A percentile compares a stretch with the other conserved stretches of the same genome.
phyloP scores from a whole-genome alignment of 2,113 vertebrate species.

The Aldabrachelys gigantea region DNA sequence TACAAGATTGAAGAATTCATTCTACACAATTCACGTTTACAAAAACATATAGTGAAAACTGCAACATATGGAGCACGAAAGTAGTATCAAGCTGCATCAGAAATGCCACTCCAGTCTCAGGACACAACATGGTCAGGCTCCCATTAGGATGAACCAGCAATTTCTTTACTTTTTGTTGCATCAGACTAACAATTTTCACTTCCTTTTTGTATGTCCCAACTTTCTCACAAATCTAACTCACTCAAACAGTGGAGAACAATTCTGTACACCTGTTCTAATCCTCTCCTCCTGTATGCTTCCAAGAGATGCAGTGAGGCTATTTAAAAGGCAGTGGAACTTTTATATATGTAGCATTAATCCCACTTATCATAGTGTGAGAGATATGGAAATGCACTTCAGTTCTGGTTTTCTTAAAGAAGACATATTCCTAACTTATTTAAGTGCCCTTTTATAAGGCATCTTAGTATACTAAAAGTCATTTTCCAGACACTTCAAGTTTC shows the following conservation, averaged over 20 bases:
- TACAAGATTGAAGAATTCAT: constrained; percentile 20
- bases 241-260: background rate
- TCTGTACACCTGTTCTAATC: background rate
- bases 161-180: background rate
- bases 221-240: background rate
- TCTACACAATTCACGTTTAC: background rate
- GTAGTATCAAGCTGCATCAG: background rate
- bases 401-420: background rate
- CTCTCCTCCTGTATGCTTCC: background rate
- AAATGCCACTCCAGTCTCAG: accelerated
- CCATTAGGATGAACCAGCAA: background rate
- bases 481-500: background rate
- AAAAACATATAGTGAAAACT: background rate
- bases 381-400: background rate
- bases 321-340: accelerated
- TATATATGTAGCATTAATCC: background rate
- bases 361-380: background rate
- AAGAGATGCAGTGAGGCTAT: background rate
- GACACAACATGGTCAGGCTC: background rate
- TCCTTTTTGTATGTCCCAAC: accelerated
- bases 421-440: background rate
- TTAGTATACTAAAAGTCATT: background rate
- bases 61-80: background rate
- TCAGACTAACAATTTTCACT: background rate
- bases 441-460: background rate